Evolutionary conservation across 2,797 vertebrate genomes (phyloP).

Genomic region (Peromyscus eremicus): DNA sequence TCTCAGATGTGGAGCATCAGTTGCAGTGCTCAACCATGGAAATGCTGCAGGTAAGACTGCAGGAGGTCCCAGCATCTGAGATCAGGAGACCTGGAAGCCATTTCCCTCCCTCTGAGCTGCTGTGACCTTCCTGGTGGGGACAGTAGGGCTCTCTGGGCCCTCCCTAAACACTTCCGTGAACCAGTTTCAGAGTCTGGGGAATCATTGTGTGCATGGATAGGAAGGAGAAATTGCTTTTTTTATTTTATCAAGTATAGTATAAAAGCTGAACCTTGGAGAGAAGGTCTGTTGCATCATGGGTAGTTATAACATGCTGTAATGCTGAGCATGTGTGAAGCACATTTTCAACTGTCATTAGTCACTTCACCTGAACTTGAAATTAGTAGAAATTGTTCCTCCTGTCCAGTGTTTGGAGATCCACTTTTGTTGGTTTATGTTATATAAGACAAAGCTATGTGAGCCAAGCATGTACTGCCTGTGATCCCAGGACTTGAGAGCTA

Average conservation of each 20-base stretch:
- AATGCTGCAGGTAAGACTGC: slow-evolving; percentile 70
- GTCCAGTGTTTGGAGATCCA: neutral
- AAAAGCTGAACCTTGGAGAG: neutral
- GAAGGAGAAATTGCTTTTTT: neutral
- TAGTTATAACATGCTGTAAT: neutral
- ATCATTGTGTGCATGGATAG: neutral
- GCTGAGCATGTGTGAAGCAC: no score
- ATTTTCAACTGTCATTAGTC: neutral
- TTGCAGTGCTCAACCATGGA: neutral
- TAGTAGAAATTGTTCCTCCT: no score
- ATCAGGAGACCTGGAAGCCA: neutral
- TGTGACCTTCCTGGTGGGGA: neutral
- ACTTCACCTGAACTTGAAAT: neutral
- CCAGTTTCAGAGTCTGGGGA: neutral
- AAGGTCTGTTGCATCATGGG: neutral
- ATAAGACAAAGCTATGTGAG: neutral
- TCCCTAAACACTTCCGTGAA: neutral
- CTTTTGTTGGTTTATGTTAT: neutral
- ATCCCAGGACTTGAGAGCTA: neutral
- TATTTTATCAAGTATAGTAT: neutral
- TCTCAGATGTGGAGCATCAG: neutral
- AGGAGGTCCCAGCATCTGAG: neutral
- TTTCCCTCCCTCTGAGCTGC: neutral
- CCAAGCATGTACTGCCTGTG: neutral
- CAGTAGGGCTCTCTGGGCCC: neutral